phyloP scores from a whole-genome alignment of 2,888 invertebrate species.

The Diloba caeruleocephala region DNA sequence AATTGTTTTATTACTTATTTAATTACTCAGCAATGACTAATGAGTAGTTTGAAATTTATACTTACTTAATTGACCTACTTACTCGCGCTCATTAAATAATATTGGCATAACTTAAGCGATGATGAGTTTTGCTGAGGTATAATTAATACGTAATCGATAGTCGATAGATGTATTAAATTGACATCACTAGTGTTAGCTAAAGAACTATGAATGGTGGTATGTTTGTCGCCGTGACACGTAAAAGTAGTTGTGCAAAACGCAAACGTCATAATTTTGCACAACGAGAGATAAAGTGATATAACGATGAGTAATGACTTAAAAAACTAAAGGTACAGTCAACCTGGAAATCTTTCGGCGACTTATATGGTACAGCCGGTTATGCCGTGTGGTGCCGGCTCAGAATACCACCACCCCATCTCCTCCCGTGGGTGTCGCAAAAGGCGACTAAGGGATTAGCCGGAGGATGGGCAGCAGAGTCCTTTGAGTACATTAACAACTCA shows the following conservation, averaged over 20 bases:
- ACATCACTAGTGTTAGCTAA: conserved; percentile 42
- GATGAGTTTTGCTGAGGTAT: conserved; percentile 2
- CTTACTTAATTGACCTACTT: conserved; percentile 20
- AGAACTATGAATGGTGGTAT: conserved; percentile 26
- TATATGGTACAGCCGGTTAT: no score
- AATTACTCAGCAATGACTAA: background rate
- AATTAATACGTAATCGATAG: conserved; percentile 21
- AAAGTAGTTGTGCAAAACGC: conserved; percentile 52
- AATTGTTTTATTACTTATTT: background rate
- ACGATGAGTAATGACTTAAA: conserved; percentile 58
- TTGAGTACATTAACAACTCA: no score
- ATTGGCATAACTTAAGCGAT: background rate
- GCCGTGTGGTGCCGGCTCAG: no score
- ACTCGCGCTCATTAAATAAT: conserved; percentile 11
- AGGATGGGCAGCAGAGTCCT: no score
- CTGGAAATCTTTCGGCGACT: background rate
- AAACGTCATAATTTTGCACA: conserved; percentile 59
- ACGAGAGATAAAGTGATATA: conserved; percentile 50
- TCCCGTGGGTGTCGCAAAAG: no score
- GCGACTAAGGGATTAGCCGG: no score
- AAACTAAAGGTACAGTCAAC: conserved; percentile 28
- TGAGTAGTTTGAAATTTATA: background rate
- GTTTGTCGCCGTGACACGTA: conserved; percentile 42
- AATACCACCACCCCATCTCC: no score
- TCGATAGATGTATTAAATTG: conserved; percentile 23